Base-by-base conservation (phyloP, 2,113 vertebrate species). In the Menura novaehollandiae region DNA sequence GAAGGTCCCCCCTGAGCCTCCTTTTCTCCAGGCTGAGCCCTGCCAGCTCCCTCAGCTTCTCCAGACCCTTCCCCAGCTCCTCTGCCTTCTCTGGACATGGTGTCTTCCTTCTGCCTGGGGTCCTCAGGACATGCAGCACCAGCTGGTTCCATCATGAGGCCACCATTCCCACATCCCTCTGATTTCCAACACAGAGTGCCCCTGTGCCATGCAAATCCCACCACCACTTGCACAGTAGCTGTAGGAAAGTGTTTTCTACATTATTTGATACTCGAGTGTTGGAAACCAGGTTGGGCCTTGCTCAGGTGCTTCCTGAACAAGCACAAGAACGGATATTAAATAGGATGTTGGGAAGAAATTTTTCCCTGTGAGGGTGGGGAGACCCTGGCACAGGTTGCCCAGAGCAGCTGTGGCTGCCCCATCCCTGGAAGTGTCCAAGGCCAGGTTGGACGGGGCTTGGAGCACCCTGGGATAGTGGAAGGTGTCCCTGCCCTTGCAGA, bases 341-440 rank as follows among this genome's bases (percentile, higher is more conserved):
- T 44, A 10, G 6, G 44, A 39, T 51, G 37, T 6, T 33, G 59
- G 22, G 67, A 7, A 56, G 6, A 0, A 51, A 37, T 3, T 44
- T 0, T 5, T 33, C 32, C 43, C 26, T 56, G 21, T 0, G 32
- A 58, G 43, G 32, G 12, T 28, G 22, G 9, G 3, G 0, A 64
- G 66, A 17, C 26, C 43, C 35, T 64, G 59, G 67, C 43, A 35
- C 67, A 80, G 58, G 55, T 32, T 72, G 30, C 16, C 41, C 58
- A 72, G 49, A 63, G 85, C 1, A 88, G 75, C 58, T 79, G 85
- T 10, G 66, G 47, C 75, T 71, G 56, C n/a, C 41, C n/a, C 75
- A 72, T 43, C 58, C 51, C 85, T 88, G 75, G 21, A 0, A 51
- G 51, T 51, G 67, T 0, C 43, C 58, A 10, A 58, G 35, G 32